Base-by-base conservation (phyloP, 2,113 vertebrate genomes). In the Heterocephalus glaber region DNA sequence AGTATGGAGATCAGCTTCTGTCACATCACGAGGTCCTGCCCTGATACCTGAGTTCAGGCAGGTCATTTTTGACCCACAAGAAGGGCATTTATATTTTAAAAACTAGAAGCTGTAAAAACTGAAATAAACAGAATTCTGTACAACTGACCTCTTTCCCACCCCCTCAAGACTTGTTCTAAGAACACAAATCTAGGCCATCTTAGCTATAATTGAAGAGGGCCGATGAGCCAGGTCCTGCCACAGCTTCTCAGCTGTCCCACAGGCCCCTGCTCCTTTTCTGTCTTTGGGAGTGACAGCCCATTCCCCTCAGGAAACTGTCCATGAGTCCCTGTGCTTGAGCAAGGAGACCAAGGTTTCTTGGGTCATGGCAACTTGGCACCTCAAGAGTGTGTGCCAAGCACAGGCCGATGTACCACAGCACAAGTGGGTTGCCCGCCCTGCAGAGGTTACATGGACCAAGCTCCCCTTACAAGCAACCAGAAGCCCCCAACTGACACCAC, bases 1-100 rank as follows among this genome's bases (percentile, higher is more conserved):
- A 5, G 16, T 7, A 6, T 30, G 56, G 22, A 60, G 24, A 92
- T n/a, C 3, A 4, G 38, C 17, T 38, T 72, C 22, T 20, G 72
- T 41, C 86, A 56, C n/a, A 35, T 1, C 33, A 63, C 8, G 38
- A 79, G 44, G 52, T 17, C 72, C 44, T 30, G 7, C 5, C n/a
- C 17, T 0, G 0, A 5, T 5, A 77, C n/a, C 11, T 26, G 16
- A 38, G 49, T n/a, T 9, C 5, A 44, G 26, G 63, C 12, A 12
- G 12, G 4, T 63, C 52, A 35, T 72, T 58, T 54, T 86, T 58
- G n/a, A n/a, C n/a, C 33, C 85, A 20, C 56, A 68, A 72, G 33
- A 12, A 87, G 16, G 7, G 0, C 41, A 74, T 33, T 66, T 66
- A 74, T 4, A 74, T 4, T 66, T 38, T 4, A 81, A 10, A 86